Evolutionary conservation across 2,888 invertebrate species (phyloP).

Genomic region (Hololepta plana): DNA sequence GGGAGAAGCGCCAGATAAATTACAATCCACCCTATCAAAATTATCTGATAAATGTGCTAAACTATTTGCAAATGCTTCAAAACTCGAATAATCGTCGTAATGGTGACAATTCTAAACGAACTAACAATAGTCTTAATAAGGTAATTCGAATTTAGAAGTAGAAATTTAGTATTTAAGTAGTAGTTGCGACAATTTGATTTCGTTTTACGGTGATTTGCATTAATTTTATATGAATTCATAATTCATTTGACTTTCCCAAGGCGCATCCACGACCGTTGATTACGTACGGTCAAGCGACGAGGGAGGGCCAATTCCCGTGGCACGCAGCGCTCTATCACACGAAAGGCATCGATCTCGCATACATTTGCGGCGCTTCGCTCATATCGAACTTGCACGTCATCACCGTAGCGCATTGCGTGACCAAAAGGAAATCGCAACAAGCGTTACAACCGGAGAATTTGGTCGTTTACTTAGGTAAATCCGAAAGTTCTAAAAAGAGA

Average conservation of each 20-base stretch:
- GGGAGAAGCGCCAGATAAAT: no score
- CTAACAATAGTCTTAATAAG: no score
- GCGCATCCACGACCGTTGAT: slow-evolving; percentile 35
- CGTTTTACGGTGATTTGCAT: no score
- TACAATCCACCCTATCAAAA: no score
- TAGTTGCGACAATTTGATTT: no score
- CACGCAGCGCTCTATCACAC: slow-evolving; percentile 45
- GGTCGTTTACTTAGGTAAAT: slow-evolving; percentile 20
- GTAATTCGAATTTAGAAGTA: no score
- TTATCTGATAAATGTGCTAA: no score
- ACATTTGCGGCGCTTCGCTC: slow-evolving; percentile 22
- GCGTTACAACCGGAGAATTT: slow-evolving; percentile 16
- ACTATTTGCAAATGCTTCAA: no score
- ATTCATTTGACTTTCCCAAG: slow-evolving; percentile 29
- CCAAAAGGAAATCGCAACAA: slow-evolving; percentile 14
- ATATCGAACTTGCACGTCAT: slow-evolving; percentile 18
- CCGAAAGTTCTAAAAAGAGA: slow-evolving; percentile 7
- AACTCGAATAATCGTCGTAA: no score
- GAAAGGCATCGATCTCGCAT: slow-evolving; percentile 19
- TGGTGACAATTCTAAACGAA: no score
- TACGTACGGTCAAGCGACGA: slow-evolving; percentile 36
- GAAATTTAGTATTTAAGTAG: no score
- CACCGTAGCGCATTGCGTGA: slow-evolving; percentile 24
- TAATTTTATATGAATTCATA: no score
- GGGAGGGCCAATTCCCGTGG: slow-evolving; percentile 50